These are phyloP conservation scores for Pantala flavescens DNA, from an alignment of 1,140 invertebrate species.

Conservation along the genomic window DNA sequence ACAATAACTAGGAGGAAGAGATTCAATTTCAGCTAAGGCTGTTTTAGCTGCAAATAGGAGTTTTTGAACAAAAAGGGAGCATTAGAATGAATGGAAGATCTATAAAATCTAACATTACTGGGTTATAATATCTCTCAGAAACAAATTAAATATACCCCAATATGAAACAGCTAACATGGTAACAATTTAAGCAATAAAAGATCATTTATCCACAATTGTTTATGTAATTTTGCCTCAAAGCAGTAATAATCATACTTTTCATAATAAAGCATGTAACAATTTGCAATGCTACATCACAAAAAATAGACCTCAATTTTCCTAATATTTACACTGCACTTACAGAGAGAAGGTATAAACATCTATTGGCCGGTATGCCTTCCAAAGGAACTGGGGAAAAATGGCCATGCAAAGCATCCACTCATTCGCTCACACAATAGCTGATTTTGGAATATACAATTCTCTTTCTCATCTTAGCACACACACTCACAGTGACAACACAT, in stretches of 20 bases:
- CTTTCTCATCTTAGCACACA: background rate
- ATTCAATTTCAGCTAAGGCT: too few species aligned
- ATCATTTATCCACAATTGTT: too few species aligned
- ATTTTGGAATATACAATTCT: background rate
- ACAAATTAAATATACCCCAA: too few species aligned
- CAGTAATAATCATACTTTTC: background rate
- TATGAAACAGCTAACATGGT: too few species aligned
- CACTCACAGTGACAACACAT: background rate
- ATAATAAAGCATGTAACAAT: background rate
- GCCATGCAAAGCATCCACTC: background rate
- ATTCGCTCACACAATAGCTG: background rate
- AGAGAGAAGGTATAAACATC: background rate
- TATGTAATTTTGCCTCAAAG: background rate
- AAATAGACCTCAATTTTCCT: slow-evolving; percentile 8
- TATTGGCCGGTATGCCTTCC: background rate
- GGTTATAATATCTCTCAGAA: too few species aligned
- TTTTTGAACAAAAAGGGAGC: too few species aligned
- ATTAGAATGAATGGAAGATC: too few species aligned
- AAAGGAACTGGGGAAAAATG: background rate
- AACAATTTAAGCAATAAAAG: too few species aligned
- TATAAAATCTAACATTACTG: too few species aligned
- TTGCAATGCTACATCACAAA: slow-evolving; percentile 1
- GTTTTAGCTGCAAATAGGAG: too few species aligned
- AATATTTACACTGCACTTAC: slow-evolving; percentile 7
- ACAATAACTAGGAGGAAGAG: too few species aligned